phyloP scores from a whole-genome alignment of 1,140 invertebrate genomes.

The Parasteatoda tepidariorum region DNA sequence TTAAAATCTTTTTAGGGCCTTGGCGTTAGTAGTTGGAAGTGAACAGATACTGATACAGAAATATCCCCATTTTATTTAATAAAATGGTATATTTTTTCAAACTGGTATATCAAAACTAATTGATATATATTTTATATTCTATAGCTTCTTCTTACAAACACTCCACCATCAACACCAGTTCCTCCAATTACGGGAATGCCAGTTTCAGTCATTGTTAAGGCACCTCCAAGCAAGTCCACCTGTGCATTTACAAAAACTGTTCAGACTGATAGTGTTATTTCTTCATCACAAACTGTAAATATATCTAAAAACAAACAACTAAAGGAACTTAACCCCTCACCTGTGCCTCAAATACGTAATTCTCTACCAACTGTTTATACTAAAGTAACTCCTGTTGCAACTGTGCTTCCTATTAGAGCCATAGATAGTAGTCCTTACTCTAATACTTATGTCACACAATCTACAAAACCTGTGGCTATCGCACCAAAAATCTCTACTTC shows the following conservation, averaged over 20 bases:
- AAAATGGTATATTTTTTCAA: neutral
- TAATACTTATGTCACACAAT: neutral
- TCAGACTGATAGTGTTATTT: no score
- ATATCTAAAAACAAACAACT: neutral
- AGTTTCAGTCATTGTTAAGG: constrained; percentile 83
- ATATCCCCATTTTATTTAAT: neutral
- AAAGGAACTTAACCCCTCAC: neutral
- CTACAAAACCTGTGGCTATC: constrained; percentile 65
- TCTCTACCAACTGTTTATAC: neutral
- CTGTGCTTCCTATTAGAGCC: constrained; percentile 57
- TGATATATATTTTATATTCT: no score
- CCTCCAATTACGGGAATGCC: constrained; percentile 68
- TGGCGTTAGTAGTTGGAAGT: no score
- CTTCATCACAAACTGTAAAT: neutral
- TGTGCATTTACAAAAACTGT: neutral
- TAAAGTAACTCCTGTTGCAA: constrained; percentile 39
- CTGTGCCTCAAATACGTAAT: constrained; percentile 2
- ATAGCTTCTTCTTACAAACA: constrained; percentile 70
- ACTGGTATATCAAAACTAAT: no score
- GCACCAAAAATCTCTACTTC: constrained; percentile 65
- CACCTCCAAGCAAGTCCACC: constrained; percentile 65
- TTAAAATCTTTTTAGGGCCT: no score
- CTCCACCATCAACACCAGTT: constrained; percentile 70
- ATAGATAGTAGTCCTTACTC: constrained; percentile 61
- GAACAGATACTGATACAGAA: no score